Base-by-base conservation (phyloP, 2,888 invertebrate species). In the Amphipoea lucens region DNA sequence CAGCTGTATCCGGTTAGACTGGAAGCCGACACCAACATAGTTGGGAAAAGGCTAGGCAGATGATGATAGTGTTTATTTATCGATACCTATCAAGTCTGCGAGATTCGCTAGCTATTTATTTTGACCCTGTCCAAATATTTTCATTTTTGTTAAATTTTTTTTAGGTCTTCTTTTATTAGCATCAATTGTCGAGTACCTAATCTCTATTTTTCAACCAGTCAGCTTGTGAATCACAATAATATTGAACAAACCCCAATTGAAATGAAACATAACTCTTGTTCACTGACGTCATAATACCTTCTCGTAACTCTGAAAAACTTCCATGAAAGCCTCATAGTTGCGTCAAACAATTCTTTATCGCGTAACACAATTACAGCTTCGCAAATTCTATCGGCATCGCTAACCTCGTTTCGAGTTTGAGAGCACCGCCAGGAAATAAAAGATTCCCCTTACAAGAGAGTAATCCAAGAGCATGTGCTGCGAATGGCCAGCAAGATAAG, bases 401-500 rank as follows among this genome's bases (percentile, higher is more conserved):
- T 89, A 90, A 89, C 90, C 89, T 90, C 82, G 85, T 89, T 89
- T 87, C 85, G 84, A 90, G 89, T 89, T 88, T 88, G 79, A 90
- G 88, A 89, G 85, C 78, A 88, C 67, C 66, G 86, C 87, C 83
- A 88, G 90, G 94, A 94, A 94, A 93, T 94, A 94, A 94, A 94
- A 93, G 92, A 91, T 91, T 87, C 87, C 82, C 88, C 85, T 91
- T 90, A 91, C 91, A 88, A 89, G 91, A 88, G 89, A 91, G 94
- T 95, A 95, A 95, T 95, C 95, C 94, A 66, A 87, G 92, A 93
- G 91, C 95, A 95, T 95, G 95, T 95, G 95, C 95, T 92, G 89
- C 92, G 95, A 95, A 95, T 95, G 95, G 95, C 91, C 95, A 92
- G 95, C 88, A 89, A 95, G 95, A 96, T 96, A 96, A 95, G 93